A percentile compares a stretch with the other conserved stretches of the same genome.
Conservation (phyloP, 2,888 invertebrate species). For the Ecdyonurus torrentis region DNA sequence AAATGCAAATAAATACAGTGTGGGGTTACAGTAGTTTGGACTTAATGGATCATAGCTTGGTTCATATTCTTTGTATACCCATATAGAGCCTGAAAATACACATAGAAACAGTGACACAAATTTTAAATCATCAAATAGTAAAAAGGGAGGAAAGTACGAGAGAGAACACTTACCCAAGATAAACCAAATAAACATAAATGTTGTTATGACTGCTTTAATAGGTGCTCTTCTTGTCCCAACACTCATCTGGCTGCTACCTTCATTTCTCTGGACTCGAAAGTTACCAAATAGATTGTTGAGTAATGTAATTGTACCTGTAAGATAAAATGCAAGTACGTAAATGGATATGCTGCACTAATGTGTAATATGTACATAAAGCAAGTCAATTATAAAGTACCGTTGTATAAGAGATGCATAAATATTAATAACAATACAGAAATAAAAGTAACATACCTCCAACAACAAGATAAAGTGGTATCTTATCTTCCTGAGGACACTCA, state of each 20-base stretch:
- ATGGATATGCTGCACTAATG: neutral
- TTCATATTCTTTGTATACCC: slow-evolving; percentile 48
- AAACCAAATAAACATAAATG: slow-evolving; percentile 51
- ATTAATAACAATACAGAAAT: no score
- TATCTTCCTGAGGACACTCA: slow-evolving; percentile 45
- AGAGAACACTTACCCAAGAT: slow-evolving; percentile 41
- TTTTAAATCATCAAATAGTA: neutral
- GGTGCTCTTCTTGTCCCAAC: neutral
- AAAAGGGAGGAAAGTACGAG: no score
- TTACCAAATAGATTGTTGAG: slow-evolving; percentile 3
- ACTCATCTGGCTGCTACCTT: neutral
- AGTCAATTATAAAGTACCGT: neutral
- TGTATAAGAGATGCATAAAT: no score
- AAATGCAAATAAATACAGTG: slow-evolving; percentile 50
- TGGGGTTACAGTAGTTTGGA: slow-evolving; percentile 41
- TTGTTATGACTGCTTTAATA: slow-evolving; percentile 30
- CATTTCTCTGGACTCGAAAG: slow-evolving; percentile 9
- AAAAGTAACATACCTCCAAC: slow-evolving; percentile 37
- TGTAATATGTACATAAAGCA: neutral
- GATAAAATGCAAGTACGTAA: neutral
- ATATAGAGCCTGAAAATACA: slow-evolving; percentile 43
- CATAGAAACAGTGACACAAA: slow-evolving; percentile 4
- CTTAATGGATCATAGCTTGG: slow-evolving; percentile 34
- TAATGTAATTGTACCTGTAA: neutral
- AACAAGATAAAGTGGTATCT: slow-evolving; percentile 49